Percentiles rank a stretch among this genome's conserved stretches.
Evolutionary conservation across 2,888 invertebrate genomes (phyloP).

Genomic region (Drosophila villosipedis): DNA sequence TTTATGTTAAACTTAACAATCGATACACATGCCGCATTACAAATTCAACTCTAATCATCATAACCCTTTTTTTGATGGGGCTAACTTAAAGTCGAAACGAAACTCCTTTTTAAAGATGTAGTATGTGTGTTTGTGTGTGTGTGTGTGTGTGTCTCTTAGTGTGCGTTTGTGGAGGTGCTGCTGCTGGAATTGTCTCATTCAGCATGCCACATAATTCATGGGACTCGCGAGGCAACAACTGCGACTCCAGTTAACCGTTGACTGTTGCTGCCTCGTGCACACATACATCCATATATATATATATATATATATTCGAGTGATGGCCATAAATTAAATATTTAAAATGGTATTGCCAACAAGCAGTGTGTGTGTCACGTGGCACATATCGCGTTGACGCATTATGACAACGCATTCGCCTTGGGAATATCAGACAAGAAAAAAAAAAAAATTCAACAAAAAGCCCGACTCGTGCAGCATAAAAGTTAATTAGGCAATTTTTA

Average conservation of each 20-base stretch:
- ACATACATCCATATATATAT: neutral
- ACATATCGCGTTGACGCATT: slow-evolving; percentile 55
- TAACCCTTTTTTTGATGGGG: slow-evolving; percentile 14
- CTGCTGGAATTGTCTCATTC: slow-evolving; percentile 15
- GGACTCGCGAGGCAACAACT: slow-evolving; percentile 5
- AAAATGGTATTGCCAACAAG: slow-evolving; percentile 29
- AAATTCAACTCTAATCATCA: slow-evolving; percentile 13
- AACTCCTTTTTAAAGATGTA: slow-evolving; percentile 6
- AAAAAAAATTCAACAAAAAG: neutral
- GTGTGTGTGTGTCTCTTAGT: neutral
- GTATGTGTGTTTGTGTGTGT: neutral
- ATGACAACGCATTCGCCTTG: slow-evolving; percentile 43
- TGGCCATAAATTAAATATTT: slow-evolving; percentile 54
- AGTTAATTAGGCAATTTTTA: slow-evolving; percentile 53
- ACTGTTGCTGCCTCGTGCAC: slow-evolving; percentile 15
- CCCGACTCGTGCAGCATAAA: slow-evolving; percentile 35
- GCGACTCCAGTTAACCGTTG: slow-evolving; percentile 25
- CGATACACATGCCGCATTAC: neutral
- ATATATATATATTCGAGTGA: slow-evolving; percentile 5
- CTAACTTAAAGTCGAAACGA: slow-evolving; percentile 20
- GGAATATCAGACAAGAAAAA: slow-evolving; percentile 17
- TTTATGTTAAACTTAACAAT: neutral
- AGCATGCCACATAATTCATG: slow-evolving; percentile 14
- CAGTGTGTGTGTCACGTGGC: slow-evolving; percentile 37
- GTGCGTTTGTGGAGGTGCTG: neutral